Percentiles rank a stretch among this genome's conserved stretches.
Conservation (phyloP, 1,140 invertebrate species). For the Solenopsis invicta region DNA sequence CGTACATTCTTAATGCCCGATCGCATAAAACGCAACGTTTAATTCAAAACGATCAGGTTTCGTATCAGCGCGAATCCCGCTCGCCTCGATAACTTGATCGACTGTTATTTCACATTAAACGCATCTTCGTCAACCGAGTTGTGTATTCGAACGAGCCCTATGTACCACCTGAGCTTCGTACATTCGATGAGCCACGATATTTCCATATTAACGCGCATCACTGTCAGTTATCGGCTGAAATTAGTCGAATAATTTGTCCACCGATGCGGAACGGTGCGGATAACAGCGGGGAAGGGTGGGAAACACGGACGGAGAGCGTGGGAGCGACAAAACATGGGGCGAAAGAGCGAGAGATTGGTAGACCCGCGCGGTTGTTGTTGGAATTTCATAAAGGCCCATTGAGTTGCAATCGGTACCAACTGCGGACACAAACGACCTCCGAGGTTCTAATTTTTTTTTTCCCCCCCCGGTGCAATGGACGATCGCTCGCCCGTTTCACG, state of each 20-base stretch:
- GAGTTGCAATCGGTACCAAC: slow-evolving; percentile 39
- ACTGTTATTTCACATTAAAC: slow-evolving; percentile 45
- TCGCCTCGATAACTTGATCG: slow-evolving; percentile 24
- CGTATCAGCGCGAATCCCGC: background rate
- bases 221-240: slow-evolving; percentile 66
- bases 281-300: background rate
- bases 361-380: slow-evolving; percentile 40
- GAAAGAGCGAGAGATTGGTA: slow-evolving; percentile 37
- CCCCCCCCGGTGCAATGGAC: background rate
- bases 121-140: slow-evolving; percentile 42
- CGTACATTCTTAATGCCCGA: slow-evolving; percentile 46
- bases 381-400: slow-evolving; percentile 63
- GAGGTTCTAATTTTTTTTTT: slow-evolving; percentile 9
- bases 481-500: background rate
- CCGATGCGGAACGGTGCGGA: slow-evolving; percentile 29
- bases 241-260: slow-evolving; percentile 69
- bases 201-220: slow-evolving; percentile 63
- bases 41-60: background rate
- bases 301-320: background rate
- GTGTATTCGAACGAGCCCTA: background rate
- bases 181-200: slow-evolving; percentile 60
- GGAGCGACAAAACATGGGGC: slow-evolving; percentile 36
- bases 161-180: slow-evolving; percentile 2
- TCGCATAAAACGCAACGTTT: slow-evolving; percentile 31
- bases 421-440: slow-evolving; percentile 21